These are phyloP conservation scores for Cherax quadricarinatus DNA, from an alignment of 1,140 invertebrate genomes.

Conservation along the genomic window DNA sequence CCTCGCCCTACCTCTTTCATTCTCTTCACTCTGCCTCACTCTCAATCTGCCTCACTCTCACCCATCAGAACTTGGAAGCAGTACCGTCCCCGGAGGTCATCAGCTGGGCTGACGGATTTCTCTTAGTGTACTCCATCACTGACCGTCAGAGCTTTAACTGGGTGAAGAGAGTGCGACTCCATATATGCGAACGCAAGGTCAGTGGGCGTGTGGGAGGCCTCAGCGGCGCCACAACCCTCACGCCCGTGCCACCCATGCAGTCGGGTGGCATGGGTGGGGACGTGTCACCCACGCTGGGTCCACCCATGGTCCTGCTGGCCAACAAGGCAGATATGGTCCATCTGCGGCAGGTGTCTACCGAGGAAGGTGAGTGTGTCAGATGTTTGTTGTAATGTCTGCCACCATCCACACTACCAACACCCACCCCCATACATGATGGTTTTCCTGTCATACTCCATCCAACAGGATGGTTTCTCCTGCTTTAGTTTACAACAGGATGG, in stretches of 20 bases:
- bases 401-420: background rate
- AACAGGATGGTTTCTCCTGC: too few species aligned
- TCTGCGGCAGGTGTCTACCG: conserved; percentile 89
- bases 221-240: conserved; percentile 49
- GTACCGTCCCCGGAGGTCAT: conserved; percentile 86
- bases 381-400: background rate
- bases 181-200: conserved; percentile 80
- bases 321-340: conserved; percentile 96
- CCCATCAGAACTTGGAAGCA: conserved; percentile 82
- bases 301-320: conserved; percentile 86
- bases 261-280: conserved; percentile 62
- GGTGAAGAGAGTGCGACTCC: conserved; percentile 85
- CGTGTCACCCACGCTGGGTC: conserved; percentile 49
- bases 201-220: conserved; percentile 67
- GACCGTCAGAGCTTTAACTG: conserved; percentile 92
- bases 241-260: conserved; percentile 77
- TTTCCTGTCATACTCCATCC: too few species aligned
- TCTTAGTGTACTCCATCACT: conserved; percentile 94
- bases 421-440: too few species aligned
- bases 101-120: conserved; percentile 92
- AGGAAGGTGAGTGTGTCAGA: conserved; percentile 82
- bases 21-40: background rate
- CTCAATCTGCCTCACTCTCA: background rate
- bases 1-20: conserved; percentile 21
- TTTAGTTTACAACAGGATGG: too few species aligned